phyloP scores from a whole-genome alignment of 1,140 invertebrate genomes.

The Bombus polaris region DNA sequence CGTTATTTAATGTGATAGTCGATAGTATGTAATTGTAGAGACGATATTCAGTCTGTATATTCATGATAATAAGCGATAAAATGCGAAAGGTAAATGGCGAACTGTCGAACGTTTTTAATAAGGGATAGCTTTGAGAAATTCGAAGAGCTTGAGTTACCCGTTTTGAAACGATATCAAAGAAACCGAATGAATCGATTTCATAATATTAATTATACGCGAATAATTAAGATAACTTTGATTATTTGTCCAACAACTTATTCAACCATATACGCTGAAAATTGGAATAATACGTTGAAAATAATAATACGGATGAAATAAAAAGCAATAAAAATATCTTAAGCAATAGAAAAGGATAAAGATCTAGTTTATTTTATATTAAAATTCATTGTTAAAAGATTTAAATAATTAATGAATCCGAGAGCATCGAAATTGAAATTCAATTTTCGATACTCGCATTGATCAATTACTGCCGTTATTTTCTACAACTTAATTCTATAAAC shows the following conservation, averaged over 20 bases:
- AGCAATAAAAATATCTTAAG: background rate
- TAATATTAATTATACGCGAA: background rate
- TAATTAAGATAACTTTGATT: too few species aligned
- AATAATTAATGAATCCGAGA: background rate
- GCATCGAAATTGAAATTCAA: background rate
- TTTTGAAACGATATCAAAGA: background rate
- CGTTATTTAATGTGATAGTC: slow-evolving; percentile 5
- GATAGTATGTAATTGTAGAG: slow-evolving; percentile 1
- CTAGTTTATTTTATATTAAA: too few species aligned
- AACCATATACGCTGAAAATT: too few species aligned
- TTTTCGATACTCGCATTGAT: background rate
- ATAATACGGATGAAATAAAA: background rate
- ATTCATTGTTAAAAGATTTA: too few species aligned
- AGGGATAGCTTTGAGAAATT: background rate
- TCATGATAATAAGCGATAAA: background rate
- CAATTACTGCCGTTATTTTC: too few species aligned
- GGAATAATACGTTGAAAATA: too few species aligned
- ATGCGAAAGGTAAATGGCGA: background rate
- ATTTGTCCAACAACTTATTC: too few species aligned
- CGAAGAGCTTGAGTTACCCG: background rate
- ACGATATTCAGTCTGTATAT: background rate
- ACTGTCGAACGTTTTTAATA: background rate
- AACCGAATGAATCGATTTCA: background rate
- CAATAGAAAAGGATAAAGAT: background rate
- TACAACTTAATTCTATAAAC: too few species aligned